These are phyloP conservation scores for Cyphomyrmex costatus DNA, from an alignment of 1,140 invertebrate genomes.

Conservation along the genomic window DNA sequence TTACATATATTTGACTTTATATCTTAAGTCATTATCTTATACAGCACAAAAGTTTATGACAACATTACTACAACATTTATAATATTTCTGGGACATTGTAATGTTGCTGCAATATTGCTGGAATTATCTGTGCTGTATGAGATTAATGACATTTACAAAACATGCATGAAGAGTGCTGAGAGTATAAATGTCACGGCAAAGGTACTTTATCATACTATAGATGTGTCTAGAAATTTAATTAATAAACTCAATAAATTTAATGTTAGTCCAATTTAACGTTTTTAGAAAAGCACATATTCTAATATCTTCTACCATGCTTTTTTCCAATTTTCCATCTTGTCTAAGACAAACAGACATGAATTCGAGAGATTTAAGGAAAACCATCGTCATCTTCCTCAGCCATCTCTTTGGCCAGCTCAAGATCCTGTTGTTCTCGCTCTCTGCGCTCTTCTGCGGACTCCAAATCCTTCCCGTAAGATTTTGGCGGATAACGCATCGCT, in stretches of 20 bases:
- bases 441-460: constrained; percentile 98
- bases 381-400: constrained; percentile 99
- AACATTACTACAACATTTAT: too few species aligned
- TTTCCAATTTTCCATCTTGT: neutral
- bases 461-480: constrained; percentile 99
- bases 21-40: neutral
- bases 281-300: neutral
- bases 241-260: too few species aligned
- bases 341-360: too few species aligned
- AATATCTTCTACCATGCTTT: neutral
- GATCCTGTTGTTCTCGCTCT: constrained; percentile 98
- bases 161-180: too few species aligned
- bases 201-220: too few species aligned
- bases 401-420: constrained; percentile 99
- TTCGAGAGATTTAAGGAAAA: constrained; percentile 88
- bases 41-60: too few species aligned
- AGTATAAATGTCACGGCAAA: neutral
- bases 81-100: too few species aligned
- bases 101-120: too few species aligned
- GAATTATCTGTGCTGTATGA: too few species aligned
- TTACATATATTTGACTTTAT: constrained; percentile 10
- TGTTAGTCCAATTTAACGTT: too few species aligned
- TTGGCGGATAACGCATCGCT: constrained; percentile 99
- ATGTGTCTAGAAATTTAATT: too few species aligned
- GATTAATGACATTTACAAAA: too few species aligned